Conservation (phyloP, 1,140 invertebrate species). For the Plutomurus gul region DNA sequence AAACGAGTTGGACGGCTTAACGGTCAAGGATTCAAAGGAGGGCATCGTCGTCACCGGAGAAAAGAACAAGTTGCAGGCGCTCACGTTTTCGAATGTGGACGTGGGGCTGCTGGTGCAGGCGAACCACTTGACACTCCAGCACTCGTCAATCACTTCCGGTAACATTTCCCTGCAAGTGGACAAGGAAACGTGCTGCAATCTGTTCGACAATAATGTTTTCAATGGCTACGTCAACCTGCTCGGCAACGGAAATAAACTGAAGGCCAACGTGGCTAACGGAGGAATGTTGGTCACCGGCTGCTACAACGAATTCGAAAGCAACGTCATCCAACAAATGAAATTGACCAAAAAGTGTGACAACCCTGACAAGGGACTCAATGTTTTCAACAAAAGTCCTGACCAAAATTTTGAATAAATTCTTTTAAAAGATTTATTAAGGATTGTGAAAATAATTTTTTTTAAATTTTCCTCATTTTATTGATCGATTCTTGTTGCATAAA, state of each 20-base stretch:
- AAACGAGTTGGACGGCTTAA: neutral
- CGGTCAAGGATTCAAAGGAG: neutral
- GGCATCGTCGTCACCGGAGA: neutral
- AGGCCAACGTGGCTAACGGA: neutral
- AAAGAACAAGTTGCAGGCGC: neutral
- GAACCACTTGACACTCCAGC: neutral
- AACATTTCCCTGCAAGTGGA: neutral
- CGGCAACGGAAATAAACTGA: neutral
- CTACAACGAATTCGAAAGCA: constrained; percentile 6
- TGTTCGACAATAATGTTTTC: neutral
- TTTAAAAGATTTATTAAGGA: no score
- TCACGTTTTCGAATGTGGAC: neutral
- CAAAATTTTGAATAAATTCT: neutral
- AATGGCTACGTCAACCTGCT: neutral
- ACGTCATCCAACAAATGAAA: neutral
- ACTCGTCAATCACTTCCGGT: neutral
- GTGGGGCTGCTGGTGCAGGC: neutral
- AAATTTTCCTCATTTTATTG: no score
- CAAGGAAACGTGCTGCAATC: neutral
- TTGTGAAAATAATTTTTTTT: no score
- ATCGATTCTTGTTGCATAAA: no score
- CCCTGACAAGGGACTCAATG: neutral
- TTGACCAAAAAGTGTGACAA: constrained; percentile 9
- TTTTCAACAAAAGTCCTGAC: constrained; percentile 9
- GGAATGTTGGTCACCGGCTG: constrained; percentile 5